phyloP scores from a whole-genome alignment of 2,888 invertebrate species.

The Axea sp. region DNA sequence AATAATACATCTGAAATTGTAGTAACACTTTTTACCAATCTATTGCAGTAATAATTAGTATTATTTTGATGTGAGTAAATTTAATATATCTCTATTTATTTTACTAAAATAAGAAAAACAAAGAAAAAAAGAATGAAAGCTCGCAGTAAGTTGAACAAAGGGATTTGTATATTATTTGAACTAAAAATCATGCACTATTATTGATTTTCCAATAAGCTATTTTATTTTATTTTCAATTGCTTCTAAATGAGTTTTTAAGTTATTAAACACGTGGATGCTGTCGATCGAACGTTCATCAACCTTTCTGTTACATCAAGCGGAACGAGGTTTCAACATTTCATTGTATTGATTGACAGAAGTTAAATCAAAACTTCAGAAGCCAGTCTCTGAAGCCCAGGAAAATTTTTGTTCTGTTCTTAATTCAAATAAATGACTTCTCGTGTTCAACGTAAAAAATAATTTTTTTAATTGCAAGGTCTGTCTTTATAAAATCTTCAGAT shows the following conservation, averaged over 20 bases:
- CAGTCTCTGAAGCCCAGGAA: slow-evolving; percentile 39
- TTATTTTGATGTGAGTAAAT: too few relatives aligned
- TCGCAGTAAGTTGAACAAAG: not conserved
- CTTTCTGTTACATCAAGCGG: slow-evolving; percentile 45
- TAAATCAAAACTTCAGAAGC: too few relatives aligned
- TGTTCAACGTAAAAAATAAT: slow-evolving; percentile 14
- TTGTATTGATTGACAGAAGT: too few relatives aligned
- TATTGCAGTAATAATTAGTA: too few relatives aligned
- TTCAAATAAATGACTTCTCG: slow-evolving; percentile 37
- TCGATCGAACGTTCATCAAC: slow-evolving; percentile 60
- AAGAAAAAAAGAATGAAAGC: too few relatives aligned
- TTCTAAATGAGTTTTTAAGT: slow-evolving; percentile 38
- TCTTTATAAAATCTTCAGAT: slow-evolving; percentile 21
- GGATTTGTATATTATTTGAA: slow-evolving; percentile 3
- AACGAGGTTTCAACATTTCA: slow-evolving; percentile 35
- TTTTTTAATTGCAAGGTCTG: slow-evolving; percentile 31
- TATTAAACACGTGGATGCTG: slow-evolving; percentile 30
- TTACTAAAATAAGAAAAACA: too few relatives aligned
- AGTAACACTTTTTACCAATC: too few relatives aligned
- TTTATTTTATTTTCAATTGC: slow-evolving; percentile 30
- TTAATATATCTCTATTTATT: too few relatives aligned
- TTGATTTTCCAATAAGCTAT: slow-evolving; percentile 32
- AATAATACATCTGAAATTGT: too few relatives aligned
- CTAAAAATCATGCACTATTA: not conserved
- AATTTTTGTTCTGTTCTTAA: slow-evolving; percentile 26